Evolutionary conservation across 2,797 vertebrate genomes (phyloP).

Genomic region (Pseudochromis fuscus): DNA sequence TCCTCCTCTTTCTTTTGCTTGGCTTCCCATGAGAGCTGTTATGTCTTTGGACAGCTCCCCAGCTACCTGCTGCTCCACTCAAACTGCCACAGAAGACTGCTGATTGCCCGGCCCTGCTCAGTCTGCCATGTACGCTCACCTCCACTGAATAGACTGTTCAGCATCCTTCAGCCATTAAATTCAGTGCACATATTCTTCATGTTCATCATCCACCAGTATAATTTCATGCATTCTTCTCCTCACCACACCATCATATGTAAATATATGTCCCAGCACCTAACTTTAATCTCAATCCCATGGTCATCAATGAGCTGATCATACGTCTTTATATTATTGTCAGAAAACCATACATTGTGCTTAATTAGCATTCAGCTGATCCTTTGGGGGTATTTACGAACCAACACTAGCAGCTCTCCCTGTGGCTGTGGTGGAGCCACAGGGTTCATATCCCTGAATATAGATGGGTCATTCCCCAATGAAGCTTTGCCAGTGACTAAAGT

Average conservation of each 20-base stretch:
- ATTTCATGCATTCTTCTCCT: neutral
- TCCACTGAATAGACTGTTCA: conserved; percentile 19
- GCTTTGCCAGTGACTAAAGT: neutral
- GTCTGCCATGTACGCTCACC: conserved; percentile 38
- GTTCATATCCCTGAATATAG: conserved; percentile 2
- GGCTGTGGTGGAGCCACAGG: neutral
- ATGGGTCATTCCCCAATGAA: neutral
- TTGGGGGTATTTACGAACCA: neutral
- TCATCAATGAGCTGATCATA: too few relatives aligned
- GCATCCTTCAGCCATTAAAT: conserved; percentile 31
- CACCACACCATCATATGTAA: neutral
- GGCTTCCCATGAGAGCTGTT: conserved; percentile 75
- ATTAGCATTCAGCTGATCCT: neutral
- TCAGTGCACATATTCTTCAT: neutral
- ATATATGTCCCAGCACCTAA: neutral
- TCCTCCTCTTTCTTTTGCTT: conserved; percentile 73
- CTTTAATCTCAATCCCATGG: neutral
- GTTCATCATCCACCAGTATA: neutral
- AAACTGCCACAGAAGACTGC: conserved; percentile 61
- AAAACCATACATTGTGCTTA: too few relatives aligned
- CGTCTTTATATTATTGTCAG: too few relatives aligned
- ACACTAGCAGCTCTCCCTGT: neutral
- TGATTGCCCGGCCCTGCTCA: conserved; percentile 36
- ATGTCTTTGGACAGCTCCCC: conserved; percentile 79
- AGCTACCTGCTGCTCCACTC: conserved; percentile 82